Base-by-base conservation (phyloP, 2,888 invertebrate species). In the Sussaba pulchella region DNA sequence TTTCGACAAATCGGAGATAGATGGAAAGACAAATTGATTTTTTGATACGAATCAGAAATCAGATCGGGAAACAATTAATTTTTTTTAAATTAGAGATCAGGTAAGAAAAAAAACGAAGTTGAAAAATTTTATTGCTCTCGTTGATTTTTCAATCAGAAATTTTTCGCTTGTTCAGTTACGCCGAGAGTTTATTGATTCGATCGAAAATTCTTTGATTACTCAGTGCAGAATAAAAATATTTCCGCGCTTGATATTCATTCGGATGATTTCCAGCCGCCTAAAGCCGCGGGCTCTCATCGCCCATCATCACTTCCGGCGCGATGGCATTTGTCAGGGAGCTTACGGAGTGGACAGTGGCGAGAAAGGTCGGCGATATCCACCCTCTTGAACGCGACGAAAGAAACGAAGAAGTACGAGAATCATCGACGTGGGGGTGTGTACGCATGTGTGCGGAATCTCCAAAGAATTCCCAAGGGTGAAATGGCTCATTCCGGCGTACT, bases 401-500 rank as follows among this genome's bases (percentile, higher is more conserved):
- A 77, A 50, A 59, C 73, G 69, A 78, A 70, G 73, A 70, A 77
- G 77, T 77, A 67, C n/a, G 63, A 72, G 72, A 41, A 81, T 54
- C 67, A 76, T 72, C 54, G 52, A 54, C 26, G 50, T n/a, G 66
- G 74, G 79, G 57, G 82, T 75, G 81, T n/a, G n/a, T n/a, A n/a
- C n/a, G n/a, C n/a, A 31, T 67, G 74, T 82, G 77, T 71, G 61
- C 71, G 72, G 47, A 78, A 81, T 81, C 84, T 81, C 79, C 85
- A 86, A 84, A 89, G 85, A 91, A 91, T 84, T 92, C 92, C 91
- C 92, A 91, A 88, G 92, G 92, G 92, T 90, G 91, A 91, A 90
- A 92, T 92, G 92, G 91, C 90, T 92, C 92, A 92, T 92, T 92
- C 91, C 88, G 87, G 85, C 89, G 90, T 89, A 92, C 92, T 92